A percentile compares a stretch with the other conserved stretches of the same genome.
These are phyloP conservation scores for Brienomyrus brachyistius DNA, from an alignment of 2,113 vertebrate species.

Conservation along the genomic window DNA sequence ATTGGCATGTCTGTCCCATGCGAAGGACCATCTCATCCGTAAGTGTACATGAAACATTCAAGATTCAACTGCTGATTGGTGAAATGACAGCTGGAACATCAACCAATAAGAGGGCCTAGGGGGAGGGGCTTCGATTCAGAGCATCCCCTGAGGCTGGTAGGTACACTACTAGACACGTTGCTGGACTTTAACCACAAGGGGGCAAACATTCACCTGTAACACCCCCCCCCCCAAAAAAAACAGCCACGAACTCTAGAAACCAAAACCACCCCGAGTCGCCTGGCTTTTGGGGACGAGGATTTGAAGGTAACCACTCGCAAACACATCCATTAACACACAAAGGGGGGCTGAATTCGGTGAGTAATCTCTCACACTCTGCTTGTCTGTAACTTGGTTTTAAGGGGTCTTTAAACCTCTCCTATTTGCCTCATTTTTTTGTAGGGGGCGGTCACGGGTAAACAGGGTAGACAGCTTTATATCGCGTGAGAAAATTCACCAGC, in stretches of 20 bases:
- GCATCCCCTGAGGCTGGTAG: not conserved
- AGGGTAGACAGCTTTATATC: not conserved
- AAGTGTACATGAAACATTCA: not conserved
- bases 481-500: not conserved
- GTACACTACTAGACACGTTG: not conserved
- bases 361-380: not conserved
- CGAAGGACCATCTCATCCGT: not conserved
- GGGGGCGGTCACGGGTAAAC: not conserved
- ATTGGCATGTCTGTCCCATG: not conserved
- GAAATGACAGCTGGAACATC: constrained; percentile 15
- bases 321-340: not conserved
- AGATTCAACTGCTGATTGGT: not conserved
- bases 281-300: not conserved
- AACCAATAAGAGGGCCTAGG: not conserved
- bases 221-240: constrained; percentile 24
- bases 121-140: not conserved
- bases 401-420: not conserved
- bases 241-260: constrained; percentile 33
- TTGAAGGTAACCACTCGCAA: not conserved
- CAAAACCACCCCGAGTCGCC: not conserved
- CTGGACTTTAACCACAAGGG: constrained; percentile 36
- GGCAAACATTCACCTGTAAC: constrained; percentile 36
- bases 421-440: not conserved
- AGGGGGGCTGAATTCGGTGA: not conserved
- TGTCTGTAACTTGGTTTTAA: not conserved